phyloP scores from a whole-genome alignment of 2,888 invertebrate genomes.

The Hirtodrosophila histrioides region DNA sequence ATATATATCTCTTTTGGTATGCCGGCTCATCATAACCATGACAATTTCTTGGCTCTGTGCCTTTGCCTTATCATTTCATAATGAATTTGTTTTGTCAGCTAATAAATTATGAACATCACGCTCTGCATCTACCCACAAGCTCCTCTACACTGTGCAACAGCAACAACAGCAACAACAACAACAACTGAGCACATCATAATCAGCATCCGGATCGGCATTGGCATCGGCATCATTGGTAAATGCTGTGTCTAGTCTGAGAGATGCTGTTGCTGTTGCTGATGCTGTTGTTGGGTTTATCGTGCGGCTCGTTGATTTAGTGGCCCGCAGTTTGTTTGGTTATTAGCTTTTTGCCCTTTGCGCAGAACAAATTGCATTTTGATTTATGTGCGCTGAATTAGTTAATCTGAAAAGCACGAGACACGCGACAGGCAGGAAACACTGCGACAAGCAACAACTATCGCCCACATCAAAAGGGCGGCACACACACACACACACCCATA shows the following conservation, averaged over 20 bases:
- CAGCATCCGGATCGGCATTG: slow-evolving; percentile 50
- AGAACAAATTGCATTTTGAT: slow-evolving; percentile 81
- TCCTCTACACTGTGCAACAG: slow-evolving; percentile 6
- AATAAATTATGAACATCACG: slow-evolving; percentile 78
- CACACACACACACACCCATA: slow-evolving; percentile 18
- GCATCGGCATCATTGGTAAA: slow-evolving; percentile 49
- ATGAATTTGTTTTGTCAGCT: slow-evolving; percentile 81
- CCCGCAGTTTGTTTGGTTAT: slow-evolving; percentile 79
- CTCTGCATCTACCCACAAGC: slow-evolving; percentile 56
- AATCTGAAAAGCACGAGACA: slow-evolving; percentile 56
- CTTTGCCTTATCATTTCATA: slow-evolving; percentile 74
- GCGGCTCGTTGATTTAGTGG: slow-evolving; percentile 71
- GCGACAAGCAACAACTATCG: slow-evolving; percentile 58
- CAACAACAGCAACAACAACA: slow-evolving; percentile 14
- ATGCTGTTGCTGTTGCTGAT: slow-evolving; percentile 11
- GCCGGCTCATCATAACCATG: slow-evolving; percentile 57
- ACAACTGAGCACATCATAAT: slow-evolving; percentile 64
- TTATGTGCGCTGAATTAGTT: slow-evolving; percentile 73
- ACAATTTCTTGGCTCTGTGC: slow-evolving; percentile 60
- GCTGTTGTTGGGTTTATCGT: slow-evolving; percentile 55
- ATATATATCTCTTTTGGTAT: slow-evolving; percentile 27
- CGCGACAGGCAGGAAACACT: slow-evolving; percentile 66
- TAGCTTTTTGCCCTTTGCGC: slow-evolving; percentile 77
- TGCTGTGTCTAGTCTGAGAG: slow-evolving; percentile 44
- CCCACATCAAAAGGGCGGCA: slow-evolving; percentile 47